Percentiles rank a stretch among this genome's conserved stretches.
Evolutionary conservation across 2,113 vertebrate genomes (phyloP).

Genomic region (Zosterops hypoxanthus): DNA sequence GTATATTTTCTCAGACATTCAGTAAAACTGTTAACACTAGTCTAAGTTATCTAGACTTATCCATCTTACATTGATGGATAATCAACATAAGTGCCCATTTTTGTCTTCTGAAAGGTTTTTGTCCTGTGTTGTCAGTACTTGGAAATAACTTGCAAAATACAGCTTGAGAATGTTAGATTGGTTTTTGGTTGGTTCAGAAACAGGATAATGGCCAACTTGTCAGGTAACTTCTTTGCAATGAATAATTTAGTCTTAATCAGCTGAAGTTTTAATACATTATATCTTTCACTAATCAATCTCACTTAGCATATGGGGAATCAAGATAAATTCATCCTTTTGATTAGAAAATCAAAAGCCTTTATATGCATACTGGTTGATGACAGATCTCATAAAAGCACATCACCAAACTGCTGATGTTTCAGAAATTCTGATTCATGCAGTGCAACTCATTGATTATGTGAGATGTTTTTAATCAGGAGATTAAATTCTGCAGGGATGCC

Average conservation of each 20-base stretch:
- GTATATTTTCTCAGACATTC: background rate
- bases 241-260: conserved; percentile 51
- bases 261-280: conserved; percentile 2
- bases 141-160: background rate
- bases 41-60: background rate
- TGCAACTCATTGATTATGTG: background rate
- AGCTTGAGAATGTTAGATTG: background rate
- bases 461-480: background rate
- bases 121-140: background rate
- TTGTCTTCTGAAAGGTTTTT: background rate
- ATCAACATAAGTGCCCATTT: rapidly evolving
- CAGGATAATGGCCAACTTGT: background rate
- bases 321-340: conserved; percentile 40
- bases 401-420: conserved; percentile 1
- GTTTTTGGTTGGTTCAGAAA: background rate
- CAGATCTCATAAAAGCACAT: background rate
- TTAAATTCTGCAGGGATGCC: background rate
- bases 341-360: conserved; percentile 35
- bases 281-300: conserved; percentile 39
- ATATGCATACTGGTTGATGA: background rate
- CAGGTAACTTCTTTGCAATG: conserved; percentile 20
- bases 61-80: background rate
- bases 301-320: conserved; percentile 12
- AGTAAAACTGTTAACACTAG: background rate
- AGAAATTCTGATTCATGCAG: background rate